Conservation (phyloP, 2,888 invertebrate species). For the Drosophila neotestacea region DNA sequence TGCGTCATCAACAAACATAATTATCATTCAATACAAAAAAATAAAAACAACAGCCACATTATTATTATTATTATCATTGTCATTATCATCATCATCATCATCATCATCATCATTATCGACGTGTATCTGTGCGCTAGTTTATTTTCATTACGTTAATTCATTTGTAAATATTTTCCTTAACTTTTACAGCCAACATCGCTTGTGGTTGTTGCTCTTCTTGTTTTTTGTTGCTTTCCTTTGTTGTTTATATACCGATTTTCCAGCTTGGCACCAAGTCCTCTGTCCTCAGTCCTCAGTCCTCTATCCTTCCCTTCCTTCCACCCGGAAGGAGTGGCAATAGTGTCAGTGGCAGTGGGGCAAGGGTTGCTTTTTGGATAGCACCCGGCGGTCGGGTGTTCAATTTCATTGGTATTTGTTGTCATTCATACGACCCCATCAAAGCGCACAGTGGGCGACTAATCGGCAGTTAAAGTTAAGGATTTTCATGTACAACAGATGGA, state of each 20-base stretch:
- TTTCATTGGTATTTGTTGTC: slow-evolving; percentile 66
- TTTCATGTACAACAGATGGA: neutral
- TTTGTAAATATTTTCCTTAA: slow-evolving; percentile 79
- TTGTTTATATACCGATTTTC: slow-evolving; percentile 73
- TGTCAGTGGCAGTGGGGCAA: slow-evolving; percentile 16
- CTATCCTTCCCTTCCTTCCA: neutral
- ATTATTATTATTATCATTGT: slow-evolving; percentile 25
- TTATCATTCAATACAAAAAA: slow-evolving; percentile 13
- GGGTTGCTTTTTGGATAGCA: slow-evolving; percentile 24
- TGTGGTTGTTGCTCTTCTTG: slow-evolving; percentile 17
- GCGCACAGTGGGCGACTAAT: slow-evolving; percentile 65
- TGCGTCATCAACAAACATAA: slow-evolving; percentile 47
- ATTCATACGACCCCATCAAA: slow-evolving; percentile 43
- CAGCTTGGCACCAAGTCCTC: slow-evolving; percentile 33
- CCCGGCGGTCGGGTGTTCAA: slow-evolving; percentile 34
- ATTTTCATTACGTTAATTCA: slow-evolving; percentile 79
- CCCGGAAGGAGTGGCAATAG: neutral
- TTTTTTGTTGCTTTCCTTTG: slow-evolving; percentile 40
- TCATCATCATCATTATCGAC: slow-evolving; percentile 14
- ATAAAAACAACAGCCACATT: slow-evolving; percentile 13
- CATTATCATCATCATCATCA: slow-evolving; percentile 12
- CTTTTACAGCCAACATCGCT: slow-evolving; percentile 64
- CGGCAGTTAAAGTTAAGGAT: slow-evolving; percentile 39
- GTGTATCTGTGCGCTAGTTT: slow-evolving; percentile 67
- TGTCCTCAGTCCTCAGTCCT: neutral